phyloP scores from a whole-genome alignment of 2,888 invertebrate genomes.

The Andricus curvator region DNA sequence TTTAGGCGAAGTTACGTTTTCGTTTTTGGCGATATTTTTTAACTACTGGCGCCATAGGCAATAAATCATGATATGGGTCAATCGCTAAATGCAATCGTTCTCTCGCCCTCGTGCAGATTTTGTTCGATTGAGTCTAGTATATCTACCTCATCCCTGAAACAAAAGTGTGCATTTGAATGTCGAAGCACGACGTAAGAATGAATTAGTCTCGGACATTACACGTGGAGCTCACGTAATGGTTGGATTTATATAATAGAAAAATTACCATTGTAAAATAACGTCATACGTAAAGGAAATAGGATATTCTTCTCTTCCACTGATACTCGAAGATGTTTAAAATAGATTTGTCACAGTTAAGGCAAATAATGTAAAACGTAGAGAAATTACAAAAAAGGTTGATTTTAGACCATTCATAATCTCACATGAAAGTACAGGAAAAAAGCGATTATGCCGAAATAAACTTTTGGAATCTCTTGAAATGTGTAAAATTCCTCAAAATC shows the following conservation, averaged over 20 bases:
- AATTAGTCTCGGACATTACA: constrained; percentile 26
- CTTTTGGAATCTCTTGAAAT: no score
- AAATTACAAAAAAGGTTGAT: no score
- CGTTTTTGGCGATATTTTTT: constrained; percentile 46
- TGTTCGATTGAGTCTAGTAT: constrained; percentile 59
- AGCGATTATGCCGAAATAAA: no score
- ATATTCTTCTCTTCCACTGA: not conserved
- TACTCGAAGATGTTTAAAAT: not conserved
- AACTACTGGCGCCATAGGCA: constrained; percentile 62
- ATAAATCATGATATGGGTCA: constrained; percentile 68
- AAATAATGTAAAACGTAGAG: no score
- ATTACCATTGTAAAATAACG: not conserved
- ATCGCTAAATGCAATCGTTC: constrained; percentile 71
- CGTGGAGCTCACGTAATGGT: constrained; percentile 34
- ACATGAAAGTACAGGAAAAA: no score
- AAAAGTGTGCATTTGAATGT: constrained; percentile 24
- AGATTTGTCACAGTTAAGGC: no score
- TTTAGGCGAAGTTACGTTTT: not conserved
- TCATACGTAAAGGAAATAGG: not conserved
- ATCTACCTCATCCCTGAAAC: constrained; percentile 43
- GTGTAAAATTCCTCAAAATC: no score
- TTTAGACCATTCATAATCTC: no score
- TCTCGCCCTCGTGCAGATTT: constrained; percentile 58
- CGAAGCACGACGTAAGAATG: constrained; percentile 17
- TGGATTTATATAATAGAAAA: constrained; percentile 29